A percentile compares a stretch with the other conserved stretches of the same genome.
Conservation (phyloP, 2,888 invertebrate species). For the Drosophila meridiana region DNA sequence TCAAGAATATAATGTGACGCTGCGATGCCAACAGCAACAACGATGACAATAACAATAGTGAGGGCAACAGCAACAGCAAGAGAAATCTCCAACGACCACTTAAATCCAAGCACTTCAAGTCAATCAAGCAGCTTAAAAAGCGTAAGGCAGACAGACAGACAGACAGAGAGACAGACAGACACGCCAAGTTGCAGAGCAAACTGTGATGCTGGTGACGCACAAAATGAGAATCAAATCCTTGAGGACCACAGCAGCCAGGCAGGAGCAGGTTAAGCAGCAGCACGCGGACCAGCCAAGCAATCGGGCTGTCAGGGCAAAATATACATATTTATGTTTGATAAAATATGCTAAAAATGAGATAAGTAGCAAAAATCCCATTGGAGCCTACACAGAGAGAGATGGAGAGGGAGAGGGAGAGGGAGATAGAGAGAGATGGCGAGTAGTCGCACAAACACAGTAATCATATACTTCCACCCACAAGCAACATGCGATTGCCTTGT, state of each 20-base stretch:
- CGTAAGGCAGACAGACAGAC: conserved; percentile 28
- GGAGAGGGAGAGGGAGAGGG: neutral
- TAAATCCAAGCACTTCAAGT: conserved; percentile 70
- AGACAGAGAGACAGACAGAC: conserved; percentile 22
- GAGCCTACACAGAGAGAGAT: conserved; percentile 41
- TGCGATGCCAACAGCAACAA: conserved; percentile 15
- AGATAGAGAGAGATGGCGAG: neutral
- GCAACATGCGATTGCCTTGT: conserved; percentile 55
- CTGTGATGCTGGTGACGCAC: conserved; percentile 49
- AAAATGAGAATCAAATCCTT: conserved; percentile 64
- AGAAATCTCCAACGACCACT: conserved; percentile 66
- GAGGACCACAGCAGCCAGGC: conserved; percentile 39
- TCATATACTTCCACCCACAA: conserved; percentile 8
- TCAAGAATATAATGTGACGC: conserved; percentile 56
- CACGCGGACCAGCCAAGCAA: neutral
- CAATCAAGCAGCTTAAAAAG: conserved; percentile 72
- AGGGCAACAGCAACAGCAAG: conserved; percentile 26
- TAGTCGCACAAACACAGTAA: conserved; percentile 29
- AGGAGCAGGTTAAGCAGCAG: neutral
- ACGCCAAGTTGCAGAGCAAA: conserved; percentile 36
- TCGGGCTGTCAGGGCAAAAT: conserved; percentile 37
- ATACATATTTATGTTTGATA: conserved; percentile 72
- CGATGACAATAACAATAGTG: conserved; percentile 7
- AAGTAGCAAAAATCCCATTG: conserved; percentile 78
- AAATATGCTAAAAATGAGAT: conserved; percentile 81